Evolutionary conservation across 2,797 vertebrate genomes (phyloP).

Genomic region (Xyrichtys novacula): DNA sequence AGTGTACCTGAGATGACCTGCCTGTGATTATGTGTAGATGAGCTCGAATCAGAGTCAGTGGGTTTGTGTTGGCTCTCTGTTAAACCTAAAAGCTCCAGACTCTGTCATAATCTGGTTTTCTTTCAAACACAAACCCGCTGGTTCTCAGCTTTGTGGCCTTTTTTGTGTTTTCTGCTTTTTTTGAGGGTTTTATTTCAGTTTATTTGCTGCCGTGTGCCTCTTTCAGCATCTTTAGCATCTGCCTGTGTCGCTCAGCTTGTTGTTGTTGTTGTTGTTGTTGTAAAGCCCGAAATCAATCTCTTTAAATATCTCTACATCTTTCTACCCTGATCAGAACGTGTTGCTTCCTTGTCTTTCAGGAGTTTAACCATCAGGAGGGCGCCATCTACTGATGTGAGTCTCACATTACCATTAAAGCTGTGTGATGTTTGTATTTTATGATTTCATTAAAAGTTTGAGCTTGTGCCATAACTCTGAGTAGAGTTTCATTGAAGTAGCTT

Average conservation of each 20-base stretch:
- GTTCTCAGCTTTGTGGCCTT: conserved; percentile 47
- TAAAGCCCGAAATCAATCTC: background rate
- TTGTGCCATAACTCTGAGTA: background rate
- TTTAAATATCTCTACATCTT: rapidly evolving
- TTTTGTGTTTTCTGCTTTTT: conserved; percentile 44
- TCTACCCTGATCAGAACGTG: conserved; percentile 7
- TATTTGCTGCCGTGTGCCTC: conserved; percentile 29
- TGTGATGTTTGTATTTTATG: background rate
- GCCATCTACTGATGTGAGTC: conserved; percentile 83
- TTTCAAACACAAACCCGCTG: conserved; percentile 52
- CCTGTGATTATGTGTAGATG: conserved; percentile 31
- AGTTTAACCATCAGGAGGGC: conserved; percentile 83
- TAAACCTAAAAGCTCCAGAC: conserved; percentile 20
- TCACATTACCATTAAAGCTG: background rate
- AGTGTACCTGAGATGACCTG: conserved; percentile 35
- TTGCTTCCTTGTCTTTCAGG: conserved; percentile 69
- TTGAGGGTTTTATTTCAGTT: conserved; percentile 19
- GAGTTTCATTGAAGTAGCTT: too few species aligned
- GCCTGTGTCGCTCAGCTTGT: conserved; percentile 46
- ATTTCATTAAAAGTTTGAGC: background rate
- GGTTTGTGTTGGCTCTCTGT: conserved; percentile 53
- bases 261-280: conserved; percentile 47
- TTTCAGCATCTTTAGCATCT: conserved; percentile 33
- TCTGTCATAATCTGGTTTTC: conserved; percentile 3
- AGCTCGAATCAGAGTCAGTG: conserved; percentile 35